phyloP scores from a whole-genome alignment of 2,888 invertebrate species.

The Trichopoda pennipes region DNA sequence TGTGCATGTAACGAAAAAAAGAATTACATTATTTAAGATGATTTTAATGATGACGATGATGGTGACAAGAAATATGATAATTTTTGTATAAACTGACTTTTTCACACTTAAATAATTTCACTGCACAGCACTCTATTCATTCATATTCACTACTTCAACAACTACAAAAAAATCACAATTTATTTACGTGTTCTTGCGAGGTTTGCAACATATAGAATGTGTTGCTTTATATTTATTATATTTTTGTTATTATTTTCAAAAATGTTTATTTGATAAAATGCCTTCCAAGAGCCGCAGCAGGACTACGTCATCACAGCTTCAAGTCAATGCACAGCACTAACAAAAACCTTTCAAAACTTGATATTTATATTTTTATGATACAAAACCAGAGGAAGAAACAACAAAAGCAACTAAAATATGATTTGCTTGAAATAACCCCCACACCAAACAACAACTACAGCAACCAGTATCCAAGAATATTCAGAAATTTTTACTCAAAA shows the following conservation, averaged over 20 bases:
- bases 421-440: conserved; percentile 50
- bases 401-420: conserved; percentile 51
- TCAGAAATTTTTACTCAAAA: conserved; percentile 49
- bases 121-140: conserved; percentile 27
- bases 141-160: background rate
- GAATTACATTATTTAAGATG: conserved; percentile 23
- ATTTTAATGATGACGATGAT: conserved; percentile 14
- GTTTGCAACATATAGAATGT: conserved; percentile 30
- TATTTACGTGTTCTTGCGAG: conserved; percentile 40
- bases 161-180: conserved; percentile 1
- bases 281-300: conserved; percentile 61
- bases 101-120: conserved; percentile 19
- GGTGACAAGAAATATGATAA: conserved; percentile 23
- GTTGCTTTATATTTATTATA: conserved; percentile 33
- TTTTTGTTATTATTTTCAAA: conserved; percentile 28
- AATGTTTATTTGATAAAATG: conserved; percentile 47
- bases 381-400: conserved; percentile 59
- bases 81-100: conserved; percentile 29
- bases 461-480: conserved; percentile 21
- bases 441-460: conserved; percentile 37
- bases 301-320: conserved; percentile 68
- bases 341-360: conserved; percentile 64
- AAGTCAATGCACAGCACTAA: conserved; percentile 69
- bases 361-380: conserved; percentile 62
- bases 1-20: conserved; percentile 39